A percentile compares a stretch with the other conserved stretches of the same genome.
phyloP scores from a whole-genome alignment of 2,113 vertebrate genomes.

The Coracopsis vasa region DNA sequence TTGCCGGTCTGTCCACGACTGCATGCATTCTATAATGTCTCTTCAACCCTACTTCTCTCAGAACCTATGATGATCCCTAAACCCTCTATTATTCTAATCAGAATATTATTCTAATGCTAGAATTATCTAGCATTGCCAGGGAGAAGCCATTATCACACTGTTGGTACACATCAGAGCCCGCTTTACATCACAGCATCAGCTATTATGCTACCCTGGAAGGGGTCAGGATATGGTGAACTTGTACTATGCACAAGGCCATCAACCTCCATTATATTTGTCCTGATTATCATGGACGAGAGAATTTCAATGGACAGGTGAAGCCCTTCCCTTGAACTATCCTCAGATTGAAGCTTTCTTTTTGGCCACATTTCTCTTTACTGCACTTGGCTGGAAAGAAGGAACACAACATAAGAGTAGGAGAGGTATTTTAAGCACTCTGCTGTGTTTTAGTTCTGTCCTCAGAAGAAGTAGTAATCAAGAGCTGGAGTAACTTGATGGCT shows the following conservation, averaged over 20 bases:
- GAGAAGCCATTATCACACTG: too few species aligned
- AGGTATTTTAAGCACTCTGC: background rate
- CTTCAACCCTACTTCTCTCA: background rate
- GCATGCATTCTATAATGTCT: background rate
- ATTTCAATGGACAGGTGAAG: background rate
- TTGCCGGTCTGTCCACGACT: background rate
- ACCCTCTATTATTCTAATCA: background rate
- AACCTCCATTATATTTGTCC: background rate
- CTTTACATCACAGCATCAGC: background rate
- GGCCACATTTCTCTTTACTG: background rate
- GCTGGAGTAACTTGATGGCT: background rate
- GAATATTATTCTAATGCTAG: background rate
- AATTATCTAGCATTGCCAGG: background rate
- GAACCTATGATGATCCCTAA: background rate
- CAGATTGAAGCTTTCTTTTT: background rate
- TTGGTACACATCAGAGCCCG: background rate
- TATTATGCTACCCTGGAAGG: background rate
- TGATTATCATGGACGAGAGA: background rate
- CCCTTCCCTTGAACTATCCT: background rate
- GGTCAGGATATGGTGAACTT: background rate
- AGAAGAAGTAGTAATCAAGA: background rate
- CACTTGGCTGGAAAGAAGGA: background rate
- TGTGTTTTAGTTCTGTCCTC: background rate
- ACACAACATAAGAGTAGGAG: rapidly evolving
- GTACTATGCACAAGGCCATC: background rate